These are phyloP conservation scores for Heterotilapia buettikoferi DNA, from an alignment of 2,113 vertebrate genomes.

Conservation along the genomic window DNA sequence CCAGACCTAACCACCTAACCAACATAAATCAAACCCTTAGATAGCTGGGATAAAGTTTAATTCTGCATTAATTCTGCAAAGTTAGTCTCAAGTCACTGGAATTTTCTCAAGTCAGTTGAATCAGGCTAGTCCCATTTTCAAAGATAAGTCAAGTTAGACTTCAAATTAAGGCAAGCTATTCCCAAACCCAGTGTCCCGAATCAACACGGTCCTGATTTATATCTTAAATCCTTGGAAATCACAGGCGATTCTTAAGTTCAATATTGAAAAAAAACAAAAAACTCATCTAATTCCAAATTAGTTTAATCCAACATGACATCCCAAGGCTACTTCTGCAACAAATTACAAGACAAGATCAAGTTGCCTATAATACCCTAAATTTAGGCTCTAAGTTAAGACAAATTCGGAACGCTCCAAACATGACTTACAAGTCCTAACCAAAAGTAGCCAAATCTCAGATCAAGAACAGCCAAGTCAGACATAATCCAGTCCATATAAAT, in stretches of 20 bases:
- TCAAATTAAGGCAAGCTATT: background rate
- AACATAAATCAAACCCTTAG: background rate
- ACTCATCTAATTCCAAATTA: background rate
- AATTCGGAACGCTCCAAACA: background rate
- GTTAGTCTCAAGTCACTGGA: background rate
- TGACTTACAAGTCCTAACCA: background rate
- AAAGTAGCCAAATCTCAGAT: background rate
- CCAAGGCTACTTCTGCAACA: background rate
- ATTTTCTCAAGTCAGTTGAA: background rate
- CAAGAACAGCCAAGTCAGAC: background rate
- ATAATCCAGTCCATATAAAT: background rate
- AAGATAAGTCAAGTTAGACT: background rate
- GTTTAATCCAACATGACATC: background rate
- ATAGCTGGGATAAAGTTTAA: background rate
- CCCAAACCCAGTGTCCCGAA: background rate
- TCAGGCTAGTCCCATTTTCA: background rate
- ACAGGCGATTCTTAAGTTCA: background rate
- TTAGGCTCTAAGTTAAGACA: background rate
- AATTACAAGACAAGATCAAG: background rate
- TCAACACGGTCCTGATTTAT: background rate
- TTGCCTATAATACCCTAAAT: background rate
- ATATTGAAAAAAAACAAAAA: background rate
- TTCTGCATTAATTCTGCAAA: background rate
- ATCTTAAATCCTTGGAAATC: background rate
- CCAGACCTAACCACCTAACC: background rate